phyloP scores from a whole-genome alignment of 2,797 vertebrate genomes.

The Chelon labrosus region DNA sequence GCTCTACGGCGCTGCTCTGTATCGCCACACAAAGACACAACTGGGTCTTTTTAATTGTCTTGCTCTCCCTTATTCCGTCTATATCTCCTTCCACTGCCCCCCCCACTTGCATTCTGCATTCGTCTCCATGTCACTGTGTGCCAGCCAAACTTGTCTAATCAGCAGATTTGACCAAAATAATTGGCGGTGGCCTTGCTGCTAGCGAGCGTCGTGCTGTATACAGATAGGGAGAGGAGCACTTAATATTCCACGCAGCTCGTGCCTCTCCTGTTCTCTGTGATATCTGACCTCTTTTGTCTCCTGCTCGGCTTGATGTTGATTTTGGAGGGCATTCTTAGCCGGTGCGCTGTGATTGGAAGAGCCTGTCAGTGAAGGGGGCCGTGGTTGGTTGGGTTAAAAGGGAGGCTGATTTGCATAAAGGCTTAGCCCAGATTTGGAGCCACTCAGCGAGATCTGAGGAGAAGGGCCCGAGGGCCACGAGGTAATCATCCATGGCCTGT shows the following conservation, averaged over 20 bases:
- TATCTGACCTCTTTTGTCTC: constrained; percentile 87
- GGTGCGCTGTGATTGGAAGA: constrained; percentile 78
- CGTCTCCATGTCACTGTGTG: constrained; percentile 76
- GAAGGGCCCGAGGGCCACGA: constrained; percentile 84
- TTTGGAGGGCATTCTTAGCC: constrained; percentile 87
- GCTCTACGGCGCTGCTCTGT: constrained; percentile 5
- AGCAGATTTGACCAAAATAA: constrained; percentile 84
- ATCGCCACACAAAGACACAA: constrained; percentile 54
- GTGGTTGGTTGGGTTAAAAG: constrained; percentile 81
- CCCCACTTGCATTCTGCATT: constrained; percentile 31
- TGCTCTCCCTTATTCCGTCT: constrained; percentile 26
- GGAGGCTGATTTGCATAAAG: constrained; percentile 84
- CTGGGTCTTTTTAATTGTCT: constrained; percentile 46
- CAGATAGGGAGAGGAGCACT: constrained; percentile 78
- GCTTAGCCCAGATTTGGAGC: constrained; percentile 87
- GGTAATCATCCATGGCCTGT: constrained; percentile 85
- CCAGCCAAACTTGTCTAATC: constrained; percentile 83
- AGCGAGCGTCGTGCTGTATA: constrained; percentile 77
- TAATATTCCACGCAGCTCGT: constrained; percentile 81
- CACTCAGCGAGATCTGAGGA: constrained; percentile 84
- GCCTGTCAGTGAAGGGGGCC: constrained; percentile 69
- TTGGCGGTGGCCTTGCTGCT: constrained; percentile 82
- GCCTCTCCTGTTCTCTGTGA: constrained; percentile 83
- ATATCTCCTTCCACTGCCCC: constrained; percentile 10
- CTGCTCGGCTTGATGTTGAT: constrained; percentile 84